Base-by-base conservation (phyloP, 2,113 vertebrate genomes). In the Limnothrissa miodon region DNA sequence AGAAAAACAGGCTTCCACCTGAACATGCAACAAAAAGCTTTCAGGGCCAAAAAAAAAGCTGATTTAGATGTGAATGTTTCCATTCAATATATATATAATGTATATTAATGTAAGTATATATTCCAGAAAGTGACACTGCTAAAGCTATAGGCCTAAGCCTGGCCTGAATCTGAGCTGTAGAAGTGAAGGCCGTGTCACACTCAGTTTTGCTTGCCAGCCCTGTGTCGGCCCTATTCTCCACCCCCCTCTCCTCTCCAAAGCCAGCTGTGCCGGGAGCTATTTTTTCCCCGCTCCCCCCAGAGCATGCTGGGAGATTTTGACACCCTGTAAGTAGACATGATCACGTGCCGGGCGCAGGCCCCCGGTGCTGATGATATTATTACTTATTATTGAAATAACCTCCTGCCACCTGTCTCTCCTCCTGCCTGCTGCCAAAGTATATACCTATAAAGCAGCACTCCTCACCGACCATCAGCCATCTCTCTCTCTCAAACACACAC, bases 331-430 rank as follows among this genome's bases (percentile, higher is more conserved):
- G 94, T 91, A 93, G 93, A 90, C 92, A 92, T 93, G 91, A 94
- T 92, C 94, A 94, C 93, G 97, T 96, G 95, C 92, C 95, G 80
- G 78, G 79, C 45, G 21, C n/a, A n/a, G n/a, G 84, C 82, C 80
- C 80, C 90, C 94, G 93, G 94, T 93, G 94, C 95, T 95, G 95
- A 94, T 95, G 96, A 95, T 94, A 96, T 96, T 96, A 96, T 96
- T 95, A 96, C 91, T 94, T 95, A 96, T 96, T 95, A 97, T 95
- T 97, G 94, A 96, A 97, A 98, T 97, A 96, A 95, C 95, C 95
- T 95, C 94, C 95, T 96, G 94, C 96, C 97, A 98, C 96, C 97
- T 98, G 97, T 97, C 97, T 95, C 92, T 88, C 88, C 90, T 53
- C 88, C 87, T 92, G 91, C 93, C 84, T 92, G 81, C 92, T 95